Evolutionary conservation across 2,113 vertebrate species (phyloP), one percentile per base, ranked within the genome.

Genomic region (Galeopterus variegatus): DNA sequence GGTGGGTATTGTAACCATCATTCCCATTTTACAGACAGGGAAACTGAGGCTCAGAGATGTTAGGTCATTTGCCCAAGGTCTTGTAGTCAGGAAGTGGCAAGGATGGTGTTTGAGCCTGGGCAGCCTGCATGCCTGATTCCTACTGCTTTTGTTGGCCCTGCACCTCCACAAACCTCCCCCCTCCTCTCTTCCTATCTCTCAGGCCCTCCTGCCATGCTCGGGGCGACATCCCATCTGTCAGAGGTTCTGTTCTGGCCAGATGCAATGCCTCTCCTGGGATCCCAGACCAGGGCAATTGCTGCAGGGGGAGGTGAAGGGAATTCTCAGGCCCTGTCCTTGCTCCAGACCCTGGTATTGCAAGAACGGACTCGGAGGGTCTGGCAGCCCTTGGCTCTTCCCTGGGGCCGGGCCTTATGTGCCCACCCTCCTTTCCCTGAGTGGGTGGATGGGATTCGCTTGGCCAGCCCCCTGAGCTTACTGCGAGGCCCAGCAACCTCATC

Each of bases 161-260:
- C 13, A 23, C 60, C 88, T 58, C 69, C 52, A 19, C 19, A 13
- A 28, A 8, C n/a, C 56, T 56, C 31, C 76, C 56, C 19, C 5
- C 48, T 28, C 62, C 8, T 26, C 54, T 18, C 13, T 5, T 36
- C n/a, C 62, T 21, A 8, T 67, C 67, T 62, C 92, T 41, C 77
- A 23, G 60, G 92, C 48, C n/a, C 45, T 69, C 85, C 92, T 10
- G 65, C 80, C 9, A 10, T 69, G 91, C 88, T 60, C 0, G 0
- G 64, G 72, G 67, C 1, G 3, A 70, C 65, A 67, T 86, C 89
- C 96, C 95, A 80, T 96, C 97, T 97, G 96, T 90, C 70, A 41
- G 93, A 72, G 69, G 75, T 80, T 96, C 97, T 95, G 94, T 92
- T 94, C 95, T 23, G 94, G 95, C 96, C 96, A 95, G 96, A 93